Evolutionary conservation across 2,113 vertebrate genomes (phyloP).

Genomic region (Merops nubicus): DNA sequence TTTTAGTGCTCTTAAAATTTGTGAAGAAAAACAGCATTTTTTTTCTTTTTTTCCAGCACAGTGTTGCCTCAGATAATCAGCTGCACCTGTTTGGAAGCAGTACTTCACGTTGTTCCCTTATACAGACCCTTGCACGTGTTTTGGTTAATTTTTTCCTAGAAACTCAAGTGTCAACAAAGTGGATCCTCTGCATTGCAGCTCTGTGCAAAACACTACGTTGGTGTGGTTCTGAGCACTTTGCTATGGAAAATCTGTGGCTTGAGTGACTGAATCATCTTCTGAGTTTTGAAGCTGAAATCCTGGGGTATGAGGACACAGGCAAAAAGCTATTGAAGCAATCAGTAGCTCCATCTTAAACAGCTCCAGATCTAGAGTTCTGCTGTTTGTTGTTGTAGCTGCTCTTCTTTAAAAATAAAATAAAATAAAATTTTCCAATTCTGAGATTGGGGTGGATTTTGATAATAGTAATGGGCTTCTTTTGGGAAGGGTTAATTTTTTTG

Average conservation of each 20-base stretch:
- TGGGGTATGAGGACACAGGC: background rate
- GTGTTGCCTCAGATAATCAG: conserved; percentile 64
- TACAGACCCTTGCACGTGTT: conserved; percentile 48
- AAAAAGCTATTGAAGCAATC: background rate
- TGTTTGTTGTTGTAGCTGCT: background rate
- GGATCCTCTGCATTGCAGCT: background rate
- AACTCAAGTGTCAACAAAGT: conserved; percentile 56
- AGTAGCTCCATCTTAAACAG: background rate
- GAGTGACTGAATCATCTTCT: accelerated
- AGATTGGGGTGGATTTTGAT: background rate
- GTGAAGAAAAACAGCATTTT: conserved; percentile 47
- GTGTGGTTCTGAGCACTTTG: background rate
- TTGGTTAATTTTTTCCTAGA: conserved; percentile 65
- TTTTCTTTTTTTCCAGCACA: background rate
- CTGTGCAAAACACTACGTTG: background rate
- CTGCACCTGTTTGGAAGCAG: conserved; percentile 74
- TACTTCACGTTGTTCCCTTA: conserved; percentile 20
- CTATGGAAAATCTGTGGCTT: background rate
- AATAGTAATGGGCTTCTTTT: background rate
- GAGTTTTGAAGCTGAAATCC: background rate
- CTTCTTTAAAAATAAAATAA: accelerated
- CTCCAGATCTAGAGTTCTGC: background rate
- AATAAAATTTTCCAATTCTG: background rate
- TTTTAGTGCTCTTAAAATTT: conserved; percentile 72
- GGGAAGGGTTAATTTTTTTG: background rate